Evolutionary conservation across 1,140 invertebrate species (phyloP), one percentile per base, ranked within the genome.

Genomic region (Zaprionus inermis): DNA sequence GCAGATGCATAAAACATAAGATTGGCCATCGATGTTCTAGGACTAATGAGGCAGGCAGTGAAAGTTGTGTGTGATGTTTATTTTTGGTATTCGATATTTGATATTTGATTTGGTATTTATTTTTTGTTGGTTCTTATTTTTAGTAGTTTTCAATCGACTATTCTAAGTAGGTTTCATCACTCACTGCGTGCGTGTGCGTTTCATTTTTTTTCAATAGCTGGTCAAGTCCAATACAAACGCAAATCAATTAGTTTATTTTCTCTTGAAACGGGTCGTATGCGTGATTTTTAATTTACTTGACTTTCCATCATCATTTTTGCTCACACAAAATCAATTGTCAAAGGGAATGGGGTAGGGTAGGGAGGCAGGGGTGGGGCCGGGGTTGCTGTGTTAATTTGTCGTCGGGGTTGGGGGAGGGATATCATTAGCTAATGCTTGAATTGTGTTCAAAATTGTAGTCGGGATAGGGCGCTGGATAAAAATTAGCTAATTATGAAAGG

Each of bases 221-320:
- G 74, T 80, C 85, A 85, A 89, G 85, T 90, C 85, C 85, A 90
- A 90, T 90, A 79, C 81, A 90, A 89, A 89, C 85, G 84, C 84
- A 90, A 89, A 79, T 89, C 49, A 82, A 77, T 90, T 72, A 68
- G 78, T 78, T 76, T 83, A 72, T 67, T 72, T 72, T 72, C 24
- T 52, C 51, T 36, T 36, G 10, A 66, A 49, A 72, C 81, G 72
- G 81, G 73, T 55, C 77, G 81, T 85, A 83, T 85, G 78, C 74
- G 81, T 84, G 76, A 78, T 84, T 60, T 75, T 49, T 72, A 30
- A 59, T 52, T 74, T 51, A 61, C 55, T 69, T 61, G 18, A 51
- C 60, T 66, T 60, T 28, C 46, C 60, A 67, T 44, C 14, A 20
- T 36, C 28, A 46, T 36, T 55, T 64, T 70, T 72, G 61, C 64